phyloP scores from a whole-genome alignment of 2,888 invertebrate genomes.

The Eutolmus rufibarbis region DNA sequence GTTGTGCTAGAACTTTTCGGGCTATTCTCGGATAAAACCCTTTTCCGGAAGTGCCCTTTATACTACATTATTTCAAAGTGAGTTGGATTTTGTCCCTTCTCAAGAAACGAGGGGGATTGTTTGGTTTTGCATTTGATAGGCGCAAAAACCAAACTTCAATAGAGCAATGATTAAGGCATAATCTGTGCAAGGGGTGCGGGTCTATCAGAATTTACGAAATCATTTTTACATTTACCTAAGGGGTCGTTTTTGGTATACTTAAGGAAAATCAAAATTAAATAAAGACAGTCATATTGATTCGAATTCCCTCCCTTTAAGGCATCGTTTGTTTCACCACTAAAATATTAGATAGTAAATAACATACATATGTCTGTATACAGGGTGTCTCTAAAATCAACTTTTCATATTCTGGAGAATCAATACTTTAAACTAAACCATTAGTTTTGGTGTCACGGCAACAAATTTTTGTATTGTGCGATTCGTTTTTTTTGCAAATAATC shows the following conservation, averaged over 20 bases:
- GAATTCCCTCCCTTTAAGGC: not conserved
- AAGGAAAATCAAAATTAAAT: not conserved
- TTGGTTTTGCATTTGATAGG: not conserved
- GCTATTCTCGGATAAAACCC: not conserved
- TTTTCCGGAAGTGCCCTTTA: constrained; percentile 21
- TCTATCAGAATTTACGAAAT: not conserved
- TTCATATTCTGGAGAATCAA: no score
- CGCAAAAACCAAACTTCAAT: not conserved
- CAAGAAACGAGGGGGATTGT: not conserved
- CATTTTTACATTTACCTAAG: not conserved
- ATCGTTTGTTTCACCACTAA: not conserved
- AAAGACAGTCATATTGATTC: not conserved
- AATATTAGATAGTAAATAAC: not conserved
- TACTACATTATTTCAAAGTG: constrained; percentile 32
- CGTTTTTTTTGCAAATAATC: no score
- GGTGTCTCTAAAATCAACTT: no score
- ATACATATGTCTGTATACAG: no score
- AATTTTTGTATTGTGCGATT: no score
- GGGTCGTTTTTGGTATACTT: not conserved
- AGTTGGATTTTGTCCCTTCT: not conserved
- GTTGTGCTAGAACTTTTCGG: constrained; percentile 10
- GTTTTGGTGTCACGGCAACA: no score
- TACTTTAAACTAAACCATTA: no score
- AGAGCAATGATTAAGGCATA: not conserved
- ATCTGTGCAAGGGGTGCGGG: not conserved